phyloP scores from a whole-genome alignment of 1,140 invertebrate genomes.

The Brachionus rotundiformis region DNA sequence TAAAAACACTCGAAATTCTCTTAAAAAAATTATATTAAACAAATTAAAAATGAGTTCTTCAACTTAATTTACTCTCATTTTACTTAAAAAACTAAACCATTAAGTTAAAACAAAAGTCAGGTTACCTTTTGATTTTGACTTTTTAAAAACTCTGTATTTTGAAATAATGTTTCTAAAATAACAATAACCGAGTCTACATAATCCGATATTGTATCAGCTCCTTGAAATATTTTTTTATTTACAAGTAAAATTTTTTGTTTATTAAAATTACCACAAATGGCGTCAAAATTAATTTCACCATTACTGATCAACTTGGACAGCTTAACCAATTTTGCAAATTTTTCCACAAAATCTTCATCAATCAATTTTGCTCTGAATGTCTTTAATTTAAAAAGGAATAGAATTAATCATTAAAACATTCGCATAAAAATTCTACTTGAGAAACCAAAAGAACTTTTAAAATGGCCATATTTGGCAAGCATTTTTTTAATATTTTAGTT shows the following conservation, averaged over 20 bases:
- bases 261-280: conserved; percentile 56
- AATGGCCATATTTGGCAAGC: conserved; percentile 57
- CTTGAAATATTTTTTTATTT: neutral
- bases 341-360: conserved; percentile 57
- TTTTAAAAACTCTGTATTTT: conserved; percentile 22
- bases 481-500: conserved; percentile 57
- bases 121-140: neutral
- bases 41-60: too few species aligned
- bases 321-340: conserved; percentile 56
- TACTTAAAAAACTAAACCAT: too few species aligned
- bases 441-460: conserved; percentile 59
- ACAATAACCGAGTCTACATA: conserved; percentile 2
- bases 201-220: conserved; percentile 26
- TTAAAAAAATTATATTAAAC: too few species aligned
- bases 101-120: too few species aligned
- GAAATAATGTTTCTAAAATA: conserved; percentile 9
- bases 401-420: too few species aligned
- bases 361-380: conserved; percentile 58
- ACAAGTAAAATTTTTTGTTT: neutral
- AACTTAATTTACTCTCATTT: too few species aligned
- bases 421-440: conserved; percentile 57
- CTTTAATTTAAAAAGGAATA: conserved; percentile 54
- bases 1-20: too few species aligned
- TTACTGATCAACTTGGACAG: conserved; percentile 58
- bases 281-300: conserved; percentile 57